A percentile compares a stretch with the other conserved stretches of the same genome.
These are phyloP conservation scores for Rhea pennata DNA, from an alignment of 2,113 vertebrate species.

Conservation along the genomic window DNA sequence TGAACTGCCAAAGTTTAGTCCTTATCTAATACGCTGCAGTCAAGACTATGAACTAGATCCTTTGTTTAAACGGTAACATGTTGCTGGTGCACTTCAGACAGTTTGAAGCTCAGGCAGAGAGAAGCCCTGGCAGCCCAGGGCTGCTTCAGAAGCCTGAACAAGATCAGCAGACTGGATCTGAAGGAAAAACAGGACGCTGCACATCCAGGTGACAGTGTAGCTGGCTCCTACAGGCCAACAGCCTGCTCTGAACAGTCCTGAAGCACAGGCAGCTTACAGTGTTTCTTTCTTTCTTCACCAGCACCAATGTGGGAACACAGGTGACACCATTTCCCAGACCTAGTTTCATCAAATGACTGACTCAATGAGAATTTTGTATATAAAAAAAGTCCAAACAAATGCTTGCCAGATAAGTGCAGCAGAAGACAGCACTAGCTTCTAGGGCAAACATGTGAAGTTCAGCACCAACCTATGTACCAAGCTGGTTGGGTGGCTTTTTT, in stretches of 20 bases:
- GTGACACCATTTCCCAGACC: neutral
- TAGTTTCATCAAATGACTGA: neutral
- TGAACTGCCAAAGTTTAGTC: neutral
- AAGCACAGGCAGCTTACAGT: neutral
- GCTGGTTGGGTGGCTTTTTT: neutral
- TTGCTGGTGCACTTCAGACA: neutral
- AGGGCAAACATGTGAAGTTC: neutral
- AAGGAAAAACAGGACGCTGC: neutral
- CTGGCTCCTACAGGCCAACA: neutral
- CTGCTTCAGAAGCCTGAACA: neutral
- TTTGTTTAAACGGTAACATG: neutral
- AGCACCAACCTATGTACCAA: rapidly evolving
- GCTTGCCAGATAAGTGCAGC: neutral
- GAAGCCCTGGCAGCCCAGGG: neutral
- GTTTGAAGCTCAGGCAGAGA: neutral
- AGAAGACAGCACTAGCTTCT: neutral
- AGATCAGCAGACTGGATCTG: neutral
- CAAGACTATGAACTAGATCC: neutral
- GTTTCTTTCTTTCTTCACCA: neutral
- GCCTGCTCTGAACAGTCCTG: neutral
- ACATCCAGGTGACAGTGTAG: neutral
- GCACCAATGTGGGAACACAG: neutral
- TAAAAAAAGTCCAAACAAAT: neutral
- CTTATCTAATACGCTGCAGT: neutral
- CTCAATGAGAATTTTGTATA: neutral